Evolutionary conservation across 2,113 vertebrate species (phyloP).

Genomic region (Takifugu bimaculatus): DNA sequence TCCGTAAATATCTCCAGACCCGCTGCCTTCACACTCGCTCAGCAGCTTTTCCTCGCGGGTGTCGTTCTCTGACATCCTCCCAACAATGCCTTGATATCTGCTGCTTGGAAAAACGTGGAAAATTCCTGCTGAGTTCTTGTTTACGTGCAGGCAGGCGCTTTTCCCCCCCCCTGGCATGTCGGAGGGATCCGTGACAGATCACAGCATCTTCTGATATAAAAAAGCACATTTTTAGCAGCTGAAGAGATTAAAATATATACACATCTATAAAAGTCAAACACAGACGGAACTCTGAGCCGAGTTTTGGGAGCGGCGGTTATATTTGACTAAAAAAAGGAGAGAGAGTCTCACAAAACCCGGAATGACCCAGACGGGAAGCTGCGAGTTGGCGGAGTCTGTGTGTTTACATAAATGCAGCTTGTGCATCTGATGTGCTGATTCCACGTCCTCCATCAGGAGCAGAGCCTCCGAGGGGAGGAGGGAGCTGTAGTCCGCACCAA

Average conservation of each 20-base stretch:
- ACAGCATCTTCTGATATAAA: slow-evolving; percentile 47
- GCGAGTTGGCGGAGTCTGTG: background rate
- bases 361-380: background rate
- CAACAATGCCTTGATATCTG: slow-evolving; percentile 45
- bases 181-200: slow-evolving; percentile 44
- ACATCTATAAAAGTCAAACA: no score
- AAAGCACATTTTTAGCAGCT: no score
- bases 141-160: slow-evolving; percentile 39
- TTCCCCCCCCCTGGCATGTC: slow-evolving; percentile 20
- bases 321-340: no score
- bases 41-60: slow-evolving; percentile 20
- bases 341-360: no score
- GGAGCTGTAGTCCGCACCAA: no score
- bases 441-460: background rate
- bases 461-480: background rate
- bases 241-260: no score
- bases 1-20: slow-evolving; percentile 32
- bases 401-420: no score
- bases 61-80: slow-evolving; percentile 42
- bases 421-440: background rate
- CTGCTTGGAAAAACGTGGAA: slow-evolving; percentile 14
- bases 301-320: no score
- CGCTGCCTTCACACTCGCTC: slow-evolving; percentile 23
- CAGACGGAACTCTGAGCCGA: no score
- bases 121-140: slow-evolving; percentile 53